Evolutionary conservation across 2,113 vertebrate species (phyloP), one percentile per base, ranked within the genome.

Genomic region (Colistium nudipinnis): DNA sequence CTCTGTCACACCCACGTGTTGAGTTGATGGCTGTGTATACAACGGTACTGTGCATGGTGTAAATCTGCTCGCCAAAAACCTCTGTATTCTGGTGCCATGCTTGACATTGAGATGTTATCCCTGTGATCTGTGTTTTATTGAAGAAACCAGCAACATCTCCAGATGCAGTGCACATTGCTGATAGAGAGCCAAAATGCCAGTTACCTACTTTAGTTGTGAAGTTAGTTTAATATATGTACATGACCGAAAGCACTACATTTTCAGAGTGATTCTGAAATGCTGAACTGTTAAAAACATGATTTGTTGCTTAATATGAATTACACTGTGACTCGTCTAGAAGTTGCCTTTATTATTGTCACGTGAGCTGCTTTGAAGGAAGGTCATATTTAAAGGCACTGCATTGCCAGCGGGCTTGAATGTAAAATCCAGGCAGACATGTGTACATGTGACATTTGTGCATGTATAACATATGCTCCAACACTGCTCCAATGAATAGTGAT

Each of bases 281-380:
- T 74, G 59, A 82, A 63, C 70, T 63, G 74, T 51, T 55, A 20
- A 47, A 70, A 55, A 53, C 13, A 28, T 16, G 19, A 74, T 72
- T 75, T 57, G 54, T 78, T 51, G 65, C 55, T 38, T 62, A 74
- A 78, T 62, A 65, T 70, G 41, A 85, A 77, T 76, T 53, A 76
- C 89, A 90, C 90, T 90, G 88, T 91, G 91, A 90, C 70, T 75
- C 43, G 48, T 87, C 67, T 75, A 80, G 71, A 89, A 63, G 75
- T 81, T 84, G 90, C 90, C 90, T 90, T 92, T 85, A 67, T 62
- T 81, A 85, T 79, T 70, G 78, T 82, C 27, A 8, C 13, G n/a
- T 31, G 70, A 81, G 80, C 70, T 81, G 76, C 69, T 81, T 62
- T 67, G 28, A 53, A 36, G 54, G 28, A 49, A 14, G 66, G 20